Evolutionary conservation across 2,888 invertebrate genomes (phyloP), one percentile per base, ranked within the genome.

Genomic region (Molorchus minor): DNA sequence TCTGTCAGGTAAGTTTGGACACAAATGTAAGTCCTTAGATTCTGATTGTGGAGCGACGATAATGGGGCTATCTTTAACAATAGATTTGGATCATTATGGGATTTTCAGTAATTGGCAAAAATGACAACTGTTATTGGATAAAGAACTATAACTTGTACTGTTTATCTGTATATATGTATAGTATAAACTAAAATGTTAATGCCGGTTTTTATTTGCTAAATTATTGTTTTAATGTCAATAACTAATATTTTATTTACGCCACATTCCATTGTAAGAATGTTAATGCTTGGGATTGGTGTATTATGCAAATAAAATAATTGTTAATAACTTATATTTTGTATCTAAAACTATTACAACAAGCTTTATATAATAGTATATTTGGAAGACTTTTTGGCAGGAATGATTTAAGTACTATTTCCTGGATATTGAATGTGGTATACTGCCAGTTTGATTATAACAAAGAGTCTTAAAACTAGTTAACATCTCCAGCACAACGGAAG

Each of bases 401-500:
- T 64, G 56, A 64, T 65, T 67, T 62, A 64, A 62, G 62, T 64
- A 64, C 64, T 41, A n/a, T 56, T 58, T 53, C 17, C 20, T 47
- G 49, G 55, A 33, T 52, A 56, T 46, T 49, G 47, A 55, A 33
- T 52, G 53, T 46, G 44, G 47, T 56, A 61, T 54, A 40, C 58
- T 64, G 61, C 61, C 63, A 55, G 17, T 60, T 63, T 60, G 55
- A 54, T 63, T 63, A 17, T 15, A 44, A 45, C 21, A 16, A 47
- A 35, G 30, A 47, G 35, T 41, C 33, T 41, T 33, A n/a, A 21
- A 33, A 43, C 52, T 49, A 56, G 15, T 56, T 51, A 7, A 33
- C 54, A 66, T 78, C 72, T 33, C 74, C 86, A 17, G 93, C 96
- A 84, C 98, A 98, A 44, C 98, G 85, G 76, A 98, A 97, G 8